These are phyloP conservation scores for Drosophila oshimai DNA, from an alignment of 1,140 invertebrate species.

Conservation along the genomic window DNA sequence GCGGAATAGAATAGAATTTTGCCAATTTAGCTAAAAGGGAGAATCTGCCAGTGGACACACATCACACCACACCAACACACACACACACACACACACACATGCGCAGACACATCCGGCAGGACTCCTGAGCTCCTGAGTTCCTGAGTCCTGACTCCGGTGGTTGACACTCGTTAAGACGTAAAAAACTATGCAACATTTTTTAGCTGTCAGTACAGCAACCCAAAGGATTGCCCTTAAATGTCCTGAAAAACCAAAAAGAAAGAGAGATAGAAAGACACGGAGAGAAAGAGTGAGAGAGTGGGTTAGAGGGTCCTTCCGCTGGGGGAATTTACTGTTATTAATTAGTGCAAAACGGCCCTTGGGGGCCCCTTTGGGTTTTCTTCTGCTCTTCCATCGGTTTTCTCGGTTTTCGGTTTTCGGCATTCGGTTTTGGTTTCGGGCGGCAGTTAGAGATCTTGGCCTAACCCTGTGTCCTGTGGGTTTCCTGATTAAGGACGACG, in stretches of 20 bases:
- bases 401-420: constrained; percentile 4
- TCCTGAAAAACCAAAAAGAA: background rate
- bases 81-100: constrained; percentile 22
- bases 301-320: background rate
- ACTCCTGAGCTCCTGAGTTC: constrained; percentile 41
- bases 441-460: constrained; percentile 1
- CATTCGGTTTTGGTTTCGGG: constrained; percentile 3
- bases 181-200: constrained; percentile 79
- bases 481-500: constrained; percentile 57
- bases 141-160: constrained; percentile 56
- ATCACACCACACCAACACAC: constrained; percentile 2
- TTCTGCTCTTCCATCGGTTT: background rate
- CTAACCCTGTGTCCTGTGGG: constrained; percentile 36
- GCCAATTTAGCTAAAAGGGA: constrained; percentile 81
- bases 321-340: constrained; percentile 75
- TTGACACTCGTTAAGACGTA: constrained; percentile 77
- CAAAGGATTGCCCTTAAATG: constrained; percentile 21
- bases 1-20: constrained; percentile 64
- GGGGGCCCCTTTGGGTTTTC: constrained; percentile 52
- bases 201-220: constrained; percentile 59
- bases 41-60: constrained; percentile 66
- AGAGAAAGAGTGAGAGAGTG: background rate
- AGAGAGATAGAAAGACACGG: background rate
- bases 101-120: constrained; percentile 31
- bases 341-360: constrained; percentile 79